Conservation (phyloP, 2,888 invertebrate species). For the Drosophila gaucha region DNA sequence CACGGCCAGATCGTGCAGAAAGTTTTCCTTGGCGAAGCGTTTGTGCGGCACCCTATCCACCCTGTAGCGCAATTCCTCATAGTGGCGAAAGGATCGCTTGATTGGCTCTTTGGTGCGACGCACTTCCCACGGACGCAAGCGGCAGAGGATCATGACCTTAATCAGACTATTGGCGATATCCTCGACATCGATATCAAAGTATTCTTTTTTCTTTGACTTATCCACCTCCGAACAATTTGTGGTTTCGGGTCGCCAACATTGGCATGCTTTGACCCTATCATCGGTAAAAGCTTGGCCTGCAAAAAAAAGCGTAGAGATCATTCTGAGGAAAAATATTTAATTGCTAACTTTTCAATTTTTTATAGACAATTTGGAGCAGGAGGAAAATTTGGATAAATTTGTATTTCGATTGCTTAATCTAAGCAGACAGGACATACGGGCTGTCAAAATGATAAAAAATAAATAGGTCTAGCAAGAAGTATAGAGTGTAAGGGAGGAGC, state of each 20-base stretch:
- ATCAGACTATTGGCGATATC: slow-evolving; percentile 55
- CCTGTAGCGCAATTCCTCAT: slow-evolving; percentile 65
- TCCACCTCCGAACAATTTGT: slow-evolving; percentile 24
- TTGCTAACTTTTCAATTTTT: neutral
- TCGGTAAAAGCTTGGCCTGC: neutral
- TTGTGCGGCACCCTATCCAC: slow-evolving; percentile 65
- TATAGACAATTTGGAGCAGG: slow-evolving; percentile 9
- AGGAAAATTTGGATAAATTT: neutral
- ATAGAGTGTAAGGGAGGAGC: neutral
- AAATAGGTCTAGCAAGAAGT: no score
- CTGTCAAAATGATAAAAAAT: neutral
- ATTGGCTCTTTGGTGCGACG: slow-evolving; percentile 51
- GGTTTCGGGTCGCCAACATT: slow-evolving; percentile 16
- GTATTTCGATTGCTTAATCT: slow-evolving; percentile 9
- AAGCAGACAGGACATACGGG: neutral
- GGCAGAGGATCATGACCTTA: slow-evolving; percentile 75
- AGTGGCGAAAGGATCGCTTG: slow-evolving; percentile 70
- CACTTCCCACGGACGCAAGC: slow-evolving; percentile 67
- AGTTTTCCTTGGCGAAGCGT: slow-evolving; percentile 71
- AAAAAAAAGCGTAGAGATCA: slow-evolving; percentile 11
- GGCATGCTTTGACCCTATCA: slow-evolving; percentile 2
- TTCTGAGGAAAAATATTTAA: neutral
- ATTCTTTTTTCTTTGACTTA: neutral
- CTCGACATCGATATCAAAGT: slow-evolving; percentile 47
- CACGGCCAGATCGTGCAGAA: slow-evolving; percentile 72